Evolutionary conservation across 2,113 vertebrate genomes (phyloP).

Genomic region (Mola mola): DNA sequence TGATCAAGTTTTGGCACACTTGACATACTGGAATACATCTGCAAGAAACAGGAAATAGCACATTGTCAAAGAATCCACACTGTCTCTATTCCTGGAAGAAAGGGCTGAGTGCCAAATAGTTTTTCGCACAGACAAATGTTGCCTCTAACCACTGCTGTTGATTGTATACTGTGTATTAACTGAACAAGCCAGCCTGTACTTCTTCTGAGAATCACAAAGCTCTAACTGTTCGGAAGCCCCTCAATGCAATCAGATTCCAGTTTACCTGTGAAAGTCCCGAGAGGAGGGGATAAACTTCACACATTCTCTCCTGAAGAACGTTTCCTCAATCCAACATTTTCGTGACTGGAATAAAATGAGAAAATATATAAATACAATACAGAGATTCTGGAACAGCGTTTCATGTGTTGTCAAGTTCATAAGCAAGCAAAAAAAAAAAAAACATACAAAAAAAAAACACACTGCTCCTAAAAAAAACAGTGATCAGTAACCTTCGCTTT

Average conservation of each 20-base stretch:
- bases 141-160: constrained; percentile 22
- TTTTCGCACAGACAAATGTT: constrained; percentile 31
- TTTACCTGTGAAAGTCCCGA: constrained; percentile 82
- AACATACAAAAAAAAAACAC: constrained; percentile 18
- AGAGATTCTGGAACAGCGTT: constrained; percentile 6
- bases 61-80: constrained; percentile 40
- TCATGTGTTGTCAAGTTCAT: background rate
- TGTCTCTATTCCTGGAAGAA: constrained; percentile 52
- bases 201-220: constrained; percentile 36
- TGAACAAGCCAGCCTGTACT: background rate
- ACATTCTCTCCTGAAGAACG: constrained; percentile 93
- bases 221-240: background rate
- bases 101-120: constrained; percentile 35
- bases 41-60: constrained; percentile 64
- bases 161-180: background rate
- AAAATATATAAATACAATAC: constrained; percentile 17
- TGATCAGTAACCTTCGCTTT: constrained; percentile 49
- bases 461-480: background rate
- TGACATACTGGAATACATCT: constrained; percentile 91
- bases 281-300: constrained; percentile 87
- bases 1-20: constrained; percentile 93
- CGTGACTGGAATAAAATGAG: constrained; percentile 79
- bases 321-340: constrained; percentile 93
- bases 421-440: constrained; percentile 6
- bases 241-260: constrained; percentile 6